Evolutionary conservation across 1,140 invertebrate species (phyloP).

Genomic region (Vanessa atalanta): DNA sequence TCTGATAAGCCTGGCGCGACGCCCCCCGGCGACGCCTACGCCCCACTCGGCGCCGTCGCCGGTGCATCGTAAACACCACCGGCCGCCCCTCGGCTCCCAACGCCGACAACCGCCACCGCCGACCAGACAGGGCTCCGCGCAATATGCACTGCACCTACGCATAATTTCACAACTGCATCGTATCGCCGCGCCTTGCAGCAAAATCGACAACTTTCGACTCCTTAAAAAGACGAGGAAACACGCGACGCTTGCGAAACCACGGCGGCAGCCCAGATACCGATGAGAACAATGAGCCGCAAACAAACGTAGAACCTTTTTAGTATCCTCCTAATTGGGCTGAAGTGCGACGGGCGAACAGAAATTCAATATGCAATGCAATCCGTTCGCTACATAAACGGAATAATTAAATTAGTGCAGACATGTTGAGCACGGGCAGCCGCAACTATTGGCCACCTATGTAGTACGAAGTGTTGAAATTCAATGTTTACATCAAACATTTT

Average conservation of each 20-base stretch:
- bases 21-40: constrained; percentile 79
- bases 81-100: constrained; percentile 62
- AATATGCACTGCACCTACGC: constrained; percentile 74
- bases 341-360: constrained; percentile 60
- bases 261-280: constrained; percentile 66
- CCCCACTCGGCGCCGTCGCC: constrained; percentile 71
- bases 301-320: constrained; percentile 71
- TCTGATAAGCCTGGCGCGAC: constrained; percentile 79
- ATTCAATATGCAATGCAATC: constrained; percentile 77
- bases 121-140: constrained; percentile 70
- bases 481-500: constrained; percentile 27
- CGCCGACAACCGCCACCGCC: constrained; percentile 43
- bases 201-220: constrained; percentile 76
- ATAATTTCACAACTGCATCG: constrained; percentile 70
- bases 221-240: constrained; percentile 76
- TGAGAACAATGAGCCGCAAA: constrained; percentile 73
- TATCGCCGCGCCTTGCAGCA: constrained; percentile 49
- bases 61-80: constrained; percentile 69
- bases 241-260: constrained; percentile 61
- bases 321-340: constrained; percentile 73
- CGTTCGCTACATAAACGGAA: constrained; percentile 73
- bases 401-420: constrained; percentile 74
- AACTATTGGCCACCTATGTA: constrained; percentile 52
- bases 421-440: constrained; percentile 54
- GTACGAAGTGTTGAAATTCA: constrained; percentile 30